A percentile compares a stretch with the other conserved stretches of the same genome.
phyloP scores from a whole-genome alignment of 2,888 invertebrate genomes.

The Pyrochroa serraticornis region DNA sequence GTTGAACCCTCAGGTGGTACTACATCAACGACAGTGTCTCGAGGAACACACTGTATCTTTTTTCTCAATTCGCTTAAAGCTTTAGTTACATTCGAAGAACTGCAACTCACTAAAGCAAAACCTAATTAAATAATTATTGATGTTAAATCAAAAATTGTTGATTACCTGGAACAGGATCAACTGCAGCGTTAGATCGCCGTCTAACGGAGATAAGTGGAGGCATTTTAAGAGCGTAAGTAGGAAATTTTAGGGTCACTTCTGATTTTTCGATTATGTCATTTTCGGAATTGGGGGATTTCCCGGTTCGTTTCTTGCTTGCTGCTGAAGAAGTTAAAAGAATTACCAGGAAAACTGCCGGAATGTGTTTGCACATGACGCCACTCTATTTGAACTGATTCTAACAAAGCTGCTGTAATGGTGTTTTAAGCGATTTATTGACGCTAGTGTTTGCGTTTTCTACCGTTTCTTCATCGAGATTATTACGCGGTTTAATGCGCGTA shows the following conservation, averaged over 20 bases:
- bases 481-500: constrained; percentile 14
- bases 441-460: not conserved
- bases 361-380: constrained; percentile 5
- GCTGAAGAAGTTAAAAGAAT: constrained; percentile 3
- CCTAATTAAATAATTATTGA: not conserved
- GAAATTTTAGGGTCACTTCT: constrained; percentile 19
- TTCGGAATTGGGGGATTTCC: not conserved
- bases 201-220: constrained; percentile 17
- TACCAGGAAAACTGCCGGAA: not conserved
- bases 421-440: not conserved
- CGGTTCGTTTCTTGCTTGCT: not conserved
- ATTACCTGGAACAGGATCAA: constrained; percentile 17
- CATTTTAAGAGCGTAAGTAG: constrained; percentile 19
- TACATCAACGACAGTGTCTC: constrained; percentile 47
- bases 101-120: constrained; percentile 32
- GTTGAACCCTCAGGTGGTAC: constrained; percentile 35
- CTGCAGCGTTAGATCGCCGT: constrained; percentile 3
- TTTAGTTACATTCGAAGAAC: constrained; percentile 27
- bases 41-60: constrained; percentile 46
- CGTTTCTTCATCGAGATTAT: not conserved
- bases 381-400: not conserved
- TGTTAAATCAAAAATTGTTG: not conserved
- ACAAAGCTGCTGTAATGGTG: too few relatives aligned
- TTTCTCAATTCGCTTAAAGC: constrained; percentile 32
- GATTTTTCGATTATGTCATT: constrained; percentile 25